phyloP scores from a whole-genome alignment of 2,888 invertebrate genomes.

The Lobophora halterata region DNA sequence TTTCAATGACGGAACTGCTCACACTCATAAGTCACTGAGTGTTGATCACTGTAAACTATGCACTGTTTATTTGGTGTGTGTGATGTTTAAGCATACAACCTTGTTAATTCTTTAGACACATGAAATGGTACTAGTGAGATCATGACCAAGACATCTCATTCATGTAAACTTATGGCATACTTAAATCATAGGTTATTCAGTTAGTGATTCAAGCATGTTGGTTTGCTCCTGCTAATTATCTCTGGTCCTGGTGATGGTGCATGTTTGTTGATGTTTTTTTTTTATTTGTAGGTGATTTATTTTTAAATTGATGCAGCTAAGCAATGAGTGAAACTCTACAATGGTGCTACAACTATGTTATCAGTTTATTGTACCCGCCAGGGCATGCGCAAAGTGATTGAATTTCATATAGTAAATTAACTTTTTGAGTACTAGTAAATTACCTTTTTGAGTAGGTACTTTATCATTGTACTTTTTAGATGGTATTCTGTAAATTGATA shows the following conservation, averaged over 20 bases:
- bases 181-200: neutral
- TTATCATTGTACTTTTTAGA: neutral
- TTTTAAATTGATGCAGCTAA: slow-evolving; percentile 35
- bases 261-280: slow-evolving; percentile 28
- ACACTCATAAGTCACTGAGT: slow-evolving; percentile 4
- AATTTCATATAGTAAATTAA: slow-evolving; percentile 22
- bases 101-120: too few species aligned
- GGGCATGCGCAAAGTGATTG: slow-evolving; percentile 53
- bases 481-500: slow-evolving; percentile 6
- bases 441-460: neutral
- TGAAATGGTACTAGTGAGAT: neutral
- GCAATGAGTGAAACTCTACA: slow-evolving; percentile 55
- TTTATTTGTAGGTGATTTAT: slow-evolving; percentile 44
- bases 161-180: slow-evolving; percentile 2
- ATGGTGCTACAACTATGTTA: slow-evolving; percentile 52
- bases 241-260: slow-evolving; percentile 3
- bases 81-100: too few species aligned
- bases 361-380: slow-evolving; percentile 40
- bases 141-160: neutral
- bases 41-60: slow-evolving; percentile 6
- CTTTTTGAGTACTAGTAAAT: slow-evolving; percentile 9
- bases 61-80: too few species aligned
- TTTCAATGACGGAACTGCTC: slow-evolving; percentile 10
- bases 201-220: neutral
- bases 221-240: slow-evolving; percentile 1